Conservation (phyloP, 1,140 invertebrate species). For the Drosophila kikkawai region DNA sequence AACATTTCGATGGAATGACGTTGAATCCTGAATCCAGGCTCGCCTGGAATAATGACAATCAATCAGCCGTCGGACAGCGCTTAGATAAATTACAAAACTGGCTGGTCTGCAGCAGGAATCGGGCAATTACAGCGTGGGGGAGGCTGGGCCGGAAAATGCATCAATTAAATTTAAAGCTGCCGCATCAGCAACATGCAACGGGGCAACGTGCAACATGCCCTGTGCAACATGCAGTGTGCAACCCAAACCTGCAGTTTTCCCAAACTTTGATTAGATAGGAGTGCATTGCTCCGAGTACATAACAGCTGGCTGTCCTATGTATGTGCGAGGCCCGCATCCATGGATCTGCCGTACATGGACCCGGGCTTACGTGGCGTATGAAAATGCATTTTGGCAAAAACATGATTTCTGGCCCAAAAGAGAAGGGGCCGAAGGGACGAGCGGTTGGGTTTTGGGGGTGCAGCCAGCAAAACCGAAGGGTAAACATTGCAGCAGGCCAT, state of each 20-base stretch:
- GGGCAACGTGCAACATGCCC: neutral
- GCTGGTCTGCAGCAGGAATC: constrained; percentile 21
- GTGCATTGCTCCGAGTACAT: constrained; percentile 65
- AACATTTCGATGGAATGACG: neutral
- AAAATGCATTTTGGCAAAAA: constrained; percentile 83
- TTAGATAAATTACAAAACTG: constrained; percentile 54
- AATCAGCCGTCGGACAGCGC: constrained; percentile 45
- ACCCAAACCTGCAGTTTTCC: constrained; percentile 27
- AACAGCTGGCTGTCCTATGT: constrained; percentile 23
- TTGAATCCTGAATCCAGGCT: neutral
- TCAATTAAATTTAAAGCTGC: constrained; percentile 77
- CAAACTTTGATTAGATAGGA: constrained; percentile 73
- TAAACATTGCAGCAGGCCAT: constrained; percentile 67
- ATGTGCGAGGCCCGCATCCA: constrained; percentile 51
- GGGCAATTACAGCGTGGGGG: constrained; percentile 28
- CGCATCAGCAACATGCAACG: constrained; percentile 40
- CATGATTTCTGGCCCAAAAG: constrained; percentile 60
- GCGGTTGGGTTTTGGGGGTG: neutral
- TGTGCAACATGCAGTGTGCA: constrained; percentile 5
- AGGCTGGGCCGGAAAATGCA: constrained; percentile 53
- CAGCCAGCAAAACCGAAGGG: constrained; percentile 70
- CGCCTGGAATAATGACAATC: constrained; percentile 34
- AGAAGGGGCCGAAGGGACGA: neutral
- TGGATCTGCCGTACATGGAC: constrained; percentile 53
- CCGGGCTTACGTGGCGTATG: constrained; percentile 74